These are phyloP conservation scores for Linepithema humile DNA, from an alignment of 1,140 invertebrate genomes.

Conservation along the genomic window DNA sequence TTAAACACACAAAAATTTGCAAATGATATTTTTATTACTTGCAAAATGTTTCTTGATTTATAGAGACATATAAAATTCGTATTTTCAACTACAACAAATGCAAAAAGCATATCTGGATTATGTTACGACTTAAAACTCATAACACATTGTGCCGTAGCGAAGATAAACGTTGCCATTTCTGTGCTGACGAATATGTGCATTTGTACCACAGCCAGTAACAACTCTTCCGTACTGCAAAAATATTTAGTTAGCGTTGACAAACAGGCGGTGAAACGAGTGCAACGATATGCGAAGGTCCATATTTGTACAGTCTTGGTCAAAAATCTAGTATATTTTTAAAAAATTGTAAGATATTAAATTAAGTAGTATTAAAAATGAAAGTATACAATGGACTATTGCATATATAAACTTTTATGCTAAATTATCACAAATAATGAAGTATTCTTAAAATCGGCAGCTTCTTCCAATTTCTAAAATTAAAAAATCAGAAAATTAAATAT, in stretches of 20 bases:
- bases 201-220: background rate
- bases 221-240: slow-evolving; percentile 33
- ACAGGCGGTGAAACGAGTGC: background rate
- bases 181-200: background rate
- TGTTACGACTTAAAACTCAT: slow-evolving; percentile 13
- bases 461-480: background rate
- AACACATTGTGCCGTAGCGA: background rate
- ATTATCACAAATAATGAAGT: background rate
- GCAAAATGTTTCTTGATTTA: background rate
- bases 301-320: background rate
- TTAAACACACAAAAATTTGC: background rate
- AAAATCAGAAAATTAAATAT: background rate
- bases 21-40: too few relatives aligned
- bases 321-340: background rate
- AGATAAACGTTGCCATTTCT: slow-evolving; percentile 9
- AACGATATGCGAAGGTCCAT: background rate
- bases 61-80: background rate
- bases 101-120: slow-evolving; percentile 16
- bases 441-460: background rate
- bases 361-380: background rate
- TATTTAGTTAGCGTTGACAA: slow-evolving; percentile 39
- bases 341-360: background rate
- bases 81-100: background rate
- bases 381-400: background rate
- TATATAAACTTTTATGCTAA: background rate